A percentile compares a stretch with the other conserved stretches of the same genome.
phyloP scores from a whole-genome alignment of 2,888 invertebrate species.

The Tipula lateralis region DNA sequence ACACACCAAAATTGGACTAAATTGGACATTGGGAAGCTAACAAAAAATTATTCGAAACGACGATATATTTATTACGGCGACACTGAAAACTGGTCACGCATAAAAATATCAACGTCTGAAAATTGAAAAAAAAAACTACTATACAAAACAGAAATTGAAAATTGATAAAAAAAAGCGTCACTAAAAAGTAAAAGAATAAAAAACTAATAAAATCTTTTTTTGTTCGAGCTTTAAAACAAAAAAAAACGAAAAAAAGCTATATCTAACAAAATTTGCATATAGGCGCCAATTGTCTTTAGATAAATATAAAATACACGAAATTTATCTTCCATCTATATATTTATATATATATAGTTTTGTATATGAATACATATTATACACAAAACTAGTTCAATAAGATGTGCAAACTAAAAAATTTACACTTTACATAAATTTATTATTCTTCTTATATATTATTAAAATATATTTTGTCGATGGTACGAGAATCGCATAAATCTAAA shows the following conservation, averaged over 20 bases:
- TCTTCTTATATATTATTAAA: not conserved
- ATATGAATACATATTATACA: not conserved
- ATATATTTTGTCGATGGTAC: not conserved
- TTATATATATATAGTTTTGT: not conserved
- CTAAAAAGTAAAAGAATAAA: conserved; percentile 26
- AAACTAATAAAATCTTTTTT: conserved; percentile 4
- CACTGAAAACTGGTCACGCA: conserved; percentile 29
- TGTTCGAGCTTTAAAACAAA: conserved; percentile 14
- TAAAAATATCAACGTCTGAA: conserved; percentile 28
- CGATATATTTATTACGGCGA: conserved; percentile 25
- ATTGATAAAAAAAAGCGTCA: conserved; percentile 24
- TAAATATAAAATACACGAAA: conserved; percentile 19
- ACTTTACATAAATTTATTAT: not conserved
- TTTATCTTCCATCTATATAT: not conserved
- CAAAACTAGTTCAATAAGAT: not conserved
- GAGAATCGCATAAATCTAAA: too few relatives aligned
- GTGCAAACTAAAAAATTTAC: not conserved
- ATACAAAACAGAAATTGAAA: not conserved
- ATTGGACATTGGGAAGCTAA: not conserved
- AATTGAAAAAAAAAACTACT: not conserved
- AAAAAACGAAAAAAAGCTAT: conserved; percentile 25
- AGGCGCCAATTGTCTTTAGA: conserved; percentile 28
- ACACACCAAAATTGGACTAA: not conserved
- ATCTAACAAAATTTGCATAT: conserved; percentile 4
- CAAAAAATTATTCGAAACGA: not conserved